Base-by-base conservation (phyloP, 2,113 vertebrate species). In the Progne subis region DNA sequence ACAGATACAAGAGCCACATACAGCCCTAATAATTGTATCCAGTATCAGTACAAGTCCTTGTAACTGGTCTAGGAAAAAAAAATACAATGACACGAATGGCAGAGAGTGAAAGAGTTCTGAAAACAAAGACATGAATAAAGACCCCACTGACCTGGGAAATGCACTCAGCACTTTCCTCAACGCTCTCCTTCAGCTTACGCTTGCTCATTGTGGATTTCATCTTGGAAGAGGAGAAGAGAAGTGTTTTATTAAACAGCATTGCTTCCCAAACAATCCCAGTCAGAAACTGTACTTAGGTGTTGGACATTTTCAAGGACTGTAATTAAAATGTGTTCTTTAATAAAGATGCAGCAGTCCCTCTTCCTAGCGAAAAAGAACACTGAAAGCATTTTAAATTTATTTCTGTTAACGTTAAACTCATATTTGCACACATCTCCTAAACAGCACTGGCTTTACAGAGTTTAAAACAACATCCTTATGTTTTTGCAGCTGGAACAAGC, bases 71-170 rank as follows among this genome's bases (percentile, higher is more conserved):
- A 20, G 4, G 37, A 59, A 79, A 11, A n/a, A 0, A 47, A 37
- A 55, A 7, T 5, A 14, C 25, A 47, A 41, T 10, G 1, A 13
- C 3, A 20, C 0, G 6, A 34, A 29, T 9, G 12, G 18, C 50
- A 75, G 18, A 46, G n/a, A 50, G 43, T 8, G 9, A 39, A 8
- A 41, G 70, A 56, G 11, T 8, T 82, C 31, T 31, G 12, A 32
- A 72, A 15, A 2, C 12, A 29, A 52, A 63, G 20, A 2, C 44
- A 43, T 4, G 5, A 84, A 26, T 5, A n/a, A 81, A 88, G 37
- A 52, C 2, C 56, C 26, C 37, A 97, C 98, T 86, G 64, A 99
- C 99, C 99, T 99, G 97, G 46, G 98, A 98, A 94, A 99, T 95
- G 87, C 98, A 98, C 88, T 99, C 98, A 71, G 96, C 95, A 3